phyloP scores from a whole-genome alignment of 2,888 invertebrate genomes.

The Netelia melanura region DNA sequence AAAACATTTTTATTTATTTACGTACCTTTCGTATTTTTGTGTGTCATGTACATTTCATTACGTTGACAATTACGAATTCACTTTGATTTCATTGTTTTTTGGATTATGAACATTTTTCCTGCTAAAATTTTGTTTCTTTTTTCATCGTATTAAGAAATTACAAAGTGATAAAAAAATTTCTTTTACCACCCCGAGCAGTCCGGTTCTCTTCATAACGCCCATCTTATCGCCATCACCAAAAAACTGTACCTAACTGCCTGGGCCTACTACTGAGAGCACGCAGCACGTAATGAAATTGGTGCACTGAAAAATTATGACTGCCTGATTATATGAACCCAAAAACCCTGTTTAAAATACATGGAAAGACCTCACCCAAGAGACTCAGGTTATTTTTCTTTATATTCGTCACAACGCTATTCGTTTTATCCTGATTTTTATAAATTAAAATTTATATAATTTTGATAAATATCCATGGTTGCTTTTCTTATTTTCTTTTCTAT shows the following conservation, averaged over 20 bases:
- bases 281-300: conserved; percentile 67
- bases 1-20: background rate
- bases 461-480: background rate
- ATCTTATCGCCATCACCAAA: conserved; percentile 51
- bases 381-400: conserved; percentile 10
- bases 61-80: background rate
- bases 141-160: background rate
- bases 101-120: too few relatives aligned
- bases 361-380: conserved; percentile 12
- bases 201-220: conserved; percentile 49
- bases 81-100: too few relatives aligned
- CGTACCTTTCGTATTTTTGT: background rate
- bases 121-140: too few relatives aligned
- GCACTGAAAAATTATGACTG: conserved; percentile 53
- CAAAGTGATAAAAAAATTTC: background rate
- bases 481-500: background rate
- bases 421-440: background rate
- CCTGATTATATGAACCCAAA: conserved; percentile 57
- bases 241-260: conserved; percentile 59
- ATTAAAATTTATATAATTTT: conserved; percentile 1
- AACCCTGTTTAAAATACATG: conserved; percentile 19
- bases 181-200: conserved; percentile 9
- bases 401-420: background rate
- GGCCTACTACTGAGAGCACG: conserved; percentile 68
- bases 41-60: background rate